These are phyloP conservation scores for Crenuchus spilurus DNA, from an alignment of 2,797 vertebrate species.

Conservation along the genomic window DNA sequence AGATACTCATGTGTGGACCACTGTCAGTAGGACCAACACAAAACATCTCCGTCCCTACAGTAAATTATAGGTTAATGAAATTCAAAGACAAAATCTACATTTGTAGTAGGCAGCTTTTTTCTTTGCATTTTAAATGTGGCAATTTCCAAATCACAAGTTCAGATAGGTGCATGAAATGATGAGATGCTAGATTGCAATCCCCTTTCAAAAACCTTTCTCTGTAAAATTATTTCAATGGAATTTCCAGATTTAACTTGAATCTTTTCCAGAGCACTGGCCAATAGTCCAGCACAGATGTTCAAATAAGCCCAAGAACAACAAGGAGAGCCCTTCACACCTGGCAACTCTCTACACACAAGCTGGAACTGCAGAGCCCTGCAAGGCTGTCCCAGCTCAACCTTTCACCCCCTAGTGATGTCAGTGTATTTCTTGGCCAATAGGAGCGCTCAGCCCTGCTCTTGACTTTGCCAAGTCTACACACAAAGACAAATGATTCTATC, in stretches of 20 bases:
- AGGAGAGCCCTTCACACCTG: conserved; percentile 76
- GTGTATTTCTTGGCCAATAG: conserved; percentile 79
- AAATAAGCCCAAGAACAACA: conserved; percentile 79
- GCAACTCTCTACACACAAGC: conserved; percentile 78
- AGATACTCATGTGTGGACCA: conserved; percentile 66
- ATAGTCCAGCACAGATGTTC: conserved; percentile 76
- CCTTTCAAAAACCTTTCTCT: conserved; percentile 44
- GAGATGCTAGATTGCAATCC: not conserved
- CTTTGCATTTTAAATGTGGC: not conserved
- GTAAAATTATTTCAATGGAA: conserved; percentile 67
- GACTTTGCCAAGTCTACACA: conserved; percentile 82
- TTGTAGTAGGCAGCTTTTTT: too few species aligned
- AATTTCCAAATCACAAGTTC: conserved; percentile 6
- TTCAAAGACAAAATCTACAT: too few species aligned
- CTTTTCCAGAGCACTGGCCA: conserved; percentile 63
- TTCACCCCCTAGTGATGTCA: conserved; percentile 80
- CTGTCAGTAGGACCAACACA: not conserved
- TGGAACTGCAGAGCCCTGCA: conserved; percentile 73
- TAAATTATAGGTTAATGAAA: too few species aligned
- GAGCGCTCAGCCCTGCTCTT: conserved; percentile 82
- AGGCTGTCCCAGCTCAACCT: conserved; percentile 80
- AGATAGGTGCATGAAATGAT: not conserved
- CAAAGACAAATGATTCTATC: conserved; percentile 96
- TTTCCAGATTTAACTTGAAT: conserved; percentile 60
- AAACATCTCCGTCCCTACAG: conserved; percentile 1